phyloP scores from a whole-genome alignment of 2,888 invertebrate species.

The Dichetophora obliterata region DNA sequence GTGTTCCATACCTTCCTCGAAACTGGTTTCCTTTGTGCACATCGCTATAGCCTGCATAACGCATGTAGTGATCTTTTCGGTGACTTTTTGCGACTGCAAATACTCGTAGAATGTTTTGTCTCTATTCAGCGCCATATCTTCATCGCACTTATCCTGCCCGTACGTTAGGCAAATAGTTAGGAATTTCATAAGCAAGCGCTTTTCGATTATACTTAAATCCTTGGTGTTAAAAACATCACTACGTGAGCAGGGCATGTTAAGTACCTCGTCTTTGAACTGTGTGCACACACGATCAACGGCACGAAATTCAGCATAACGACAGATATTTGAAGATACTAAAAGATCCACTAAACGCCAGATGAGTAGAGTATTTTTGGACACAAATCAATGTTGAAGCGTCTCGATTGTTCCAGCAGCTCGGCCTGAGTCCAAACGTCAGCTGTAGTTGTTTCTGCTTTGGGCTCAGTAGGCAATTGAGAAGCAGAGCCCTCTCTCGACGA shows the following conservation, averaged over 20 bases:
- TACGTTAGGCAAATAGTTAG: conserved; percentile 86
- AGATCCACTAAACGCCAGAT: conserved; percentile 92
- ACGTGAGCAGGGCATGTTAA: conserved; percentile 92
- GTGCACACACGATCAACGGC: conserved; percentile 91
- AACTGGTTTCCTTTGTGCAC: conserved; percentile 80
- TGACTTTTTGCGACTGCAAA: conserved; percentile 83
- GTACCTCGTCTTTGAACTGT: conserved; percentile 78
- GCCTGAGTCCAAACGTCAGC: conserved; percentile 66
- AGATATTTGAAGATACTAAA: conserved; percentile 95
- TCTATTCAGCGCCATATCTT: conserved; percentile 66
- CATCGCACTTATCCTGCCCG: conserved; percentile 78
- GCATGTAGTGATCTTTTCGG: conserved; percentile 88
- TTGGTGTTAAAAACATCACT: conserved; percentile 96
- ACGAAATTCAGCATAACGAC: conserved; percentile 96
- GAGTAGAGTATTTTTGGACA: conserved; percentile 92
- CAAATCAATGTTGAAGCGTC: conserved; percentile 93
- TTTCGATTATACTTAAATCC: conserved; percentile 91
- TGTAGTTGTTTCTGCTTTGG: conserved; percentile 17
- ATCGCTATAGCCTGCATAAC: conserved; percentile 95
- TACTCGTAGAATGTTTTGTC: conserved; percentile 88
- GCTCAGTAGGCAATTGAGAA: no score
- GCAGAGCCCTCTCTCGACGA: no score
- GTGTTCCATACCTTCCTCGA: conserved; percentile 82
- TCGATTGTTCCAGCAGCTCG: conserved; percentile 75
- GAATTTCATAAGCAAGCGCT: conserved; percentile 95